These are phyloP conservation scores for Strigamia crassipes DNA, from an alignment of 2,888 invertebrate genomes.

Conservation along the genomic window DNA sequence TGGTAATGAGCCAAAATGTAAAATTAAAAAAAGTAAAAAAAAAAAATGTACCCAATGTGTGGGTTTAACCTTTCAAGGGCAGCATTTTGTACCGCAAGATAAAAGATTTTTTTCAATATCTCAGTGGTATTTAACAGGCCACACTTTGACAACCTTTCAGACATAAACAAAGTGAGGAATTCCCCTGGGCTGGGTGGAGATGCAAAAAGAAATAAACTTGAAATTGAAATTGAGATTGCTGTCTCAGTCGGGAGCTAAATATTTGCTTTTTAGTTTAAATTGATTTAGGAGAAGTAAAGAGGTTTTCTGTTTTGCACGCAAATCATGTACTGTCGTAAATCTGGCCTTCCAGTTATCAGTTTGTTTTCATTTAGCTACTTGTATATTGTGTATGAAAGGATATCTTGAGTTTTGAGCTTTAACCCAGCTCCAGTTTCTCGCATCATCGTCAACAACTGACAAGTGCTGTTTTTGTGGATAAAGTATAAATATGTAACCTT, in stretches of 20 bases:
- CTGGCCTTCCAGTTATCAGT: slow-evolving; percentile 4
- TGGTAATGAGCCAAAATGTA: slow-evolving; percentile 14
- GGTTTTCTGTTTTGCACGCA: background rate
- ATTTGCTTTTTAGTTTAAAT: slow-evolving; percentile 8
- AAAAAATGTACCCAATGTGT: background rate
- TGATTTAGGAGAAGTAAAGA: background rate
- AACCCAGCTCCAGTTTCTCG: slow-evolving; percentile 13
- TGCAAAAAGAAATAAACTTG: background rate
- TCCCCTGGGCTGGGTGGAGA: background rate
- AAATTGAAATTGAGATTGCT: slow-evolving; percentile 17
- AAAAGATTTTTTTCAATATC: background rate
- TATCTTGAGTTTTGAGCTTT: slow-evolving; percentile 30
- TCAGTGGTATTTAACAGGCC: background rate
- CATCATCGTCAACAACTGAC: slow-evolving; percentile 31
- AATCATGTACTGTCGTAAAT: background rate
- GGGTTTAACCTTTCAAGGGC: slow-evolving; percentile 11
- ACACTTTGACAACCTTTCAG: slow-evolving; percentile 1
- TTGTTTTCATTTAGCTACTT: slow-evolving; percentile 29
- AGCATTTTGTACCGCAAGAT: background rate
- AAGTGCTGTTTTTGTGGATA: background rate
- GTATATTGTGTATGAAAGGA: background rate
- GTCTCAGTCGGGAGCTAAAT: slow-evolving; percentile 16
- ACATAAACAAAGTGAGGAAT: slow-evolving; percentile 22
- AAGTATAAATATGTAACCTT: slow-evolving; percentile 24
- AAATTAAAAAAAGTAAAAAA: background rate